Evolutionary conservation across 2,797 vertebrate species (phyloP), one percentile per base, ranked within the genome.

Genomic region (Tokudaia tokunoshimensis): DNA sequence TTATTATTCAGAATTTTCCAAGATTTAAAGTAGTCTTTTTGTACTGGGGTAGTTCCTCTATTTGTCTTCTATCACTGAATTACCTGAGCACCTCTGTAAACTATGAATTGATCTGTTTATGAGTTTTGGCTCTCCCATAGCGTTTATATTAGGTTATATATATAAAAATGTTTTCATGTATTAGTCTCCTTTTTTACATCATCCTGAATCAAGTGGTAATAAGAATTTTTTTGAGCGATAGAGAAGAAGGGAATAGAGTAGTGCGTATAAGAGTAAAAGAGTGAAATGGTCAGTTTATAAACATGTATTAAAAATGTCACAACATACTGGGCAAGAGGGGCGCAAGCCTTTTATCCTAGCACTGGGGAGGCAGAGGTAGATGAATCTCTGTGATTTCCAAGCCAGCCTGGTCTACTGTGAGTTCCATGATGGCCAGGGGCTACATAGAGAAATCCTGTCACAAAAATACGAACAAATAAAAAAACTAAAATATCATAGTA

Each of bases 21-120:
- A 76, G 75, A 94, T 89, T 95, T 75, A 76, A 55, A 91, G 78
- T 41, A 95, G 14, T 26, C 29, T 91, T 37, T 84, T 81, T 84
- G 44, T 59, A 88, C 37, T 82, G 19, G n/a, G 14, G 1, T 26
- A 86, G 2, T 95, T 91, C 90, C 37, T 74, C 50, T 63, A 9
- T 79, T 75, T 94, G 26, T 19, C 14, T 37, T 92, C 37, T 85
- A 15, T 95, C 17, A 14, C 29, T 50, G 78, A 84, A 76, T 44
- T 93, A 91, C 10, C 37, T 81, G 47, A 94, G 76, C 26, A 65
- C 15, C 26, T 87, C 5, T 76, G 12, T 17, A n/a, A 31, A 65
- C 17, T 92, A 5, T 92, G 24, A 96, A 83, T 52, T 82, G 9
- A 93, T 24, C 26, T 95, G 19, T 65, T 87, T 59, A 74, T 84